phyloP scores from a whole-genome alignment of 2,113 vertebrate genomes.

The Lamprologus lemairii region DNA sequence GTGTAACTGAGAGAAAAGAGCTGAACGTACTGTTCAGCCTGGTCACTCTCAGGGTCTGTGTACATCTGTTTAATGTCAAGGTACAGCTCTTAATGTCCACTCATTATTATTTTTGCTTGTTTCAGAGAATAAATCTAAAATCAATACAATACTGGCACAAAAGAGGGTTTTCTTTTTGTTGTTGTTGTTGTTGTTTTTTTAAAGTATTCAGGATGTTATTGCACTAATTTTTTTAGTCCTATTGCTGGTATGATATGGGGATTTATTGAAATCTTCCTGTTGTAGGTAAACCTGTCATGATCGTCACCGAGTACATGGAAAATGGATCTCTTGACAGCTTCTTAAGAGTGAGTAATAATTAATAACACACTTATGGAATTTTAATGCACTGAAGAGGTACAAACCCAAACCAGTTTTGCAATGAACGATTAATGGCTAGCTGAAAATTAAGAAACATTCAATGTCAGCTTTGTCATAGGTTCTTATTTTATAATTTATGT shows the following conservation, averaged over 20 bases:
- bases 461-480: not conserved
- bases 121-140: conserved; percentile 4
- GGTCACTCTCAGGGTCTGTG: not conserved
- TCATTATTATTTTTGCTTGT: not conserved
- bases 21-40: not conserved
- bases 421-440: not conserved
- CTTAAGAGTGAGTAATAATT: conserved; percentile 54
- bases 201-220: not conserved
- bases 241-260: not conserved
- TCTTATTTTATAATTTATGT: not conserved
- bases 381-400: not conserved
- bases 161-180: not conserved
- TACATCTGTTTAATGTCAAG: conserved; percentile 24
- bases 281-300: conserved; percentile 69
- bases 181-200: not conserved
- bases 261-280: not conserved
- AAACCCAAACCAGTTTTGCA: not conserved
- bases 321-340: conserved; percentile 70
- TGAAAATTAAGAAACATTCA: not conserved
- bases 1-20: not conserved
- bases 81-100: not conserved
- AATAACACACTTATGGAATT: not conserved
- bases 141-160: not conserved
- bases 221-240: not conserved
- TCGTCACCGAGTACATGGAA: conserved; percentile 71